Evolutionary conservation across 2,113 vertebrate genomes (phyloP), one percentile per base, ranked within the genome.

Genomic region (Gavia stellata): DNA sequence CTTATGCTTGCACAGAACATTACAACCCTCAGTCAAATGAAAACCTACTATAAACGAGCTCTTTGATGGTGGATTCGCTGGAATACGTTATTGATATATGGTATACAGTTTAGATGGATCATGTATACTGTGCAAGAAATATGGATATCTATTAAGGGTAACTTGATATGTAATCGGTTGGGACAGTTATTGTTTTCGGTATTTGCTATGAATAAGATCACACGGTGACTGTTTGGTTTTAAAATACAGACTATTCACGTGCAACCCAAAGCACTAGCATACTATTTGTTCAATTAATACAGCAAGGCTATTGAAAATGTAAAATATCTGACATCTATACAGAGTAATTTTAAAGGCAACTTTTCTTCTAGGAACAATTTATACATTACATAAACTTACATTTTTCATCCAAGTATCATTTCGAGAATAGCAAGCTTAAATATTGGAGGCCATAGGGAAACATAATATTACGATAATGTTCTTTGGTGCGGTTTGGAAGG

Each of bases 401-500:
- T 98, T 98, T 99, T 98, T 98, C 98, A 98, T 98, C 98, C 98
- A 99, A 99, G 99, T 99, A 98, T 98, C 97, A 97, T 98, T 98
- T 98, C 31, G 97, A 97, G 98, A 98, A 97, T 98, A 97, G 98
- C 97, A 96, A 97, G 98, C 98, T 98, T 98, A 98, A 98, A 98
- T 98, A 98, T 98, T 98, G 98, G 98, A 98, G 98, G 98, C 98
- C 98, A 98, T 94, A 95, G 98, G 97, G 99, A 99, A 99, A 99
- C 97, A 98, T 98, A 99, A 99, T 99, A 99, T 99, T 99, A 99
- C 98, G 97, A 98, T 98, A 99, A 98, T 98, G 98, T 98, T 98
- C 98, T 99, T 99, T 99, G 98, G 99, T 99, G 99, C 97, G 98
- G 98, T 99, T 99, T 99, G 98, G 99, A 99, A 98, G 97, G 98